Evolutionary conservation across 2,888 invertebrate genomes (phyloP).

Genomic region (Tinea semifulvella): DNA sequence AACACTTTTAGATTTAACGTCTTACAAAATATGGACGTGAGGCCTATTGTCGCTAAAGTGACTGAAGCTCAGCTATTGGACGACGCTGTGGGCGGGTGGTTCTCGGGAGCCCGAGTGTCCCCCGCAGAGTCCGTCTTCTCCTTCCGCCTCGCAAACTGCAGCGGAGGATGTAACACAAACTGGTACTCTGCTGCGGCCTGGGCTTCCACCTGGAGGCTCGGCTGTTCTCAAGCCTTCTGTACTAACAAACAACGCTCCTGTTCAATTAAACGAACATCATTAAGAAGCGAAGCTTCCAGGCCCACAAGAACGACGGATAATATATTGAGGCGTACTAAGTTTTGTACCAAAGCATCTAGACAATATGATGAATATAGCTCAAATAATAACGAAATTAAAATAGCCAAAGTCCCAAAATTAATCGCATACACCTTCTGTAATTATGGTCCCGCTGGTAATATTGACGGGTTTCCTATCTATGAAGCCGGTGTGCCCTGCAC

Average conservation of each 20-base stretch:
- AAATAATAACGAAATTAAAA: constrained; percentile 16
- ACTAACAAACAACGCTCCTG: constrained; percentile 45
- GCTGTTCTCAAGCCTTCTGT: constrained; percentile 53
- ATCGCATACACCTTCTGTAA: constrained; percentile 56
- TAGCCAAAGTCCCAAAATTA: constrained; percentile 36
- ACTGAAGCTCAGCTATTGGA: constrained; percentile 54
- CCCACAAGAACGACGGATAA: neutral
- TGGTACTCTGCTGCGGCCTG: constrained; percentile 56
- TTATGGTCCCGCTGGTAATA: constrained; percentile 57
- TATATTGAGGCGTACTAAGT: neutral
- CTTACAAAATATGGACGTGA: constrained; percentile 55
- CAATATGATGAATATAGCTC: neutral
- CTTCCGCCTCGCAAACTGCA: constrained; percentile 45
- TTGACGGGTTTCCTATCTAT: constrained; percentile 55
- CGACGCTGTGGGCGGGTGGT: constrained; percentile 55
- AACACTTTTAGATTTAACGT: constrained; percentile 53
- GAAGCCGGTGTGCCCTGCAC: constrained; percentile 43
- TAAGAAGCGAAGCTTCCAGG: neutral
- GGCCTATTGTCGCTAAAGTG: constrained; percentile 41
- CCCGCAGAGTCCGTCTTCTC: constrained; percentile 47
- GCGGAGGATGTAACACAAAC: constrained; percentile 52
- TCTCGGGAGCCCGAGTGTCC: constrained; percentile 47
- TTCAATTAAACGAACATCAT: constrained; percentile 3
- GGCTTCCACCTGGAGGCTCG: constrained; percentile 56
- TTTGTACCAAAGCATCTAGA: neutral